Evolutionary conservation across 2,888 invertebrate species (phyloP), one percentile per base, ranked within the genome.

Genomic region (Gnatocerus cornutus): DNA sequence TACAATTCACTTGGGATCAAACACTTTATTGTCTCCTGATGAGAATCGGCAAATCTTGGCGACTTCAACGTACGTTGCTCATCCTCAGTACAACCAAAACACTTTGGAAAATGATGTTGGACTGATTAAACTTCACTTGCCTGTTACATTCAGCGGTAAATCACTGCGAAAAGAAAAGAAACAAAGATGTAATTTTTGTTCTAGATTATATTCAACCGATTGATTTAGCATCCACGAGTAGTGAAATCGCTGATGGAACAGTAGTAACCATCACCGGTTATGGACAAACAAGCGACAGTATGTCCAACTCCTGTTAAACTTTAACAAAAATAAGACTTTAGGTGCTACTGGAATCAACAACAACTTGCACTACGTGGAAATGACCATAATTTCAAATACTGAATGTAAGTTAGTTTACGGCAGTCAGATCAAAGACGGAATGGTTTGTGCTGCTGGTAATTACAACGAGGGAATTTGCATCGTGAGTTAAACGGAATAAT

Each of bases 281-380:
- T 56, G 65, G 65, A 9, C 56, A 65, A 65, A 65, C 39, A 13
- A 43, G 65, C 14, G 58, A 64, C 29, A 41, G 53, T 62, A 62
- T 14, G 10, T 21, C 1, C 1, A 21, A 3, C 21, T 3, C 1
- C 21, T 21, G 21, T 21, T 21, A 21, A 21, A 21, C 21, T 21
- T 21, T 3, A 21, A 59, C 30, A 16, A 50, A 39, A 33, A 43
- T 16, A 27, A n/a, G 6, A 16, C 3, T 62, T 13, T 10, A 62
- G 46, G 21, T 50, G 21, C 62, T 27, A n/a, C 39, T 13, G 64
- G 64, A 4, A 30, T 65, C 4, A 56, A 12, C 21, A 56, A 56
- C 21, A 41, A 56, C 10, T 30, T 65, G 12, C 10, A 56, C 10
- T 65, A 46, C 48, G 56, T 56, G 7, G 16, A 46, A 2, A 21